Percentiles rank a stretch among this genome's conserved stretches.
Conservation (phyloP, 2,113 vertebrate species). For the Channa maculata region DNA sequence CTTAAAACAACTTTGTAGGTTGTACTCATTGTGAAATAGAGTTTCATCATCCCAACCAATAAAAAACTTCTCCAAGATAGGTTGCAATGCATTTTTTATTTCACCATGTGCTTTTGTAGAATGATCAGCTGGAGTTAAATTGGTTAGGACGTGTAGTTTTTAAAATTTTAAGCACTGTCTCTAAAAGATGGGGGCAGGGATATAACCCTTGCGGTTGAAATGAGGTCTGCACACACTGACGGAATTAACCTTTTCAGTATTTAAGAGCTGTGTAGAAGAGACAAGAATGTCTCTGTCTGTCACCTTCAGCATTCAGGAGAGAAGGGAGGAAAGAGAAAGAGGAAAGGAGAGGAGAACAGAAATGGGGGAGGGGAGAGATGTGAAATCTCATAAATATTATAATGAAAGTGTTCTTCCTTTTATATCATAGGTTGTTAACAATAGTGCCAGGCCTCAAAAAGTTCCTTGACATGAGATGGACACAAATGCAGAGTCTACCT, state of each 20-base stretch:
- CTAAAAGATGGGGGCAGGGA: slow-evolving; percentile 71
- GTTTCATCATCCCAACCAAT: slow-evolving; percentile 27
- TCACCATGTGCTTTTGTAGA: slow-evolving; percentile 76
- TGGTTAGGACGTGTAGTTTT: slow-evolving; percentile 78
- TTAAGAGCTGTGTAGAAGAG: slow-evolving; percentile 61
- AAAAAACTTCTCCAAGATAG: slow-evolving; percentile 67
- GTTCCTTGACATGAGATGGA: slow-evolving; percentile 40
- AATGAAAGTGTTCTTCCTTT: slow-evolving; percentile 48
- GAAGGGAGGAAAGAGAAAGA: slow-evolving; percentile 28
- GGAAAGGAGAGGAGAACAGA: slow-evolving; percentile 9
- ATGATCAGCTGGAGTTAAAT: slow-evolving; percentile 82
- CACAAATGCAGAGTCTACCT: neutral
- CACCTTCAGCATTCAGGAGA: slow-evolving; percentile 72
- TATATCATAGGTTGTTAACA: slow-evolving; percentile 43
- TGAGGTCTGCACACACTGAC: slow-evolving; percentile 65
- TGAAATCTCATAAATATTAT: slow-evolving; percentile 70
- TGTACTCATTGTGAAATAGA: no score
- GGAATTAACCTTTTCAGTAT: slow-evolving; percentile 78
- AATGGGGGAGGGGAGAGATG: slow-evolving; percentile 29
- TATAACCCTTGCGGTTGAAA: slow-evolving; percentile 70
- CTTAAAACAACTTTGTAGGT: no score
- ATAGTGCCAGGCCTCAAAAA: slow-evolving; percentile 21
- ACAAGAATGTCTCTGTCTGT: slow-evolving; percentile 68
- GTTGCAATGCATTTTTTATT: slow-evolving; percentile 80
- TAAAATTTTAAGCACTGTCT: slow-evolving; percentile 83